Conservation (phyloP, 2,888 invertebrate species). For the Xylota segnis region DNA sequence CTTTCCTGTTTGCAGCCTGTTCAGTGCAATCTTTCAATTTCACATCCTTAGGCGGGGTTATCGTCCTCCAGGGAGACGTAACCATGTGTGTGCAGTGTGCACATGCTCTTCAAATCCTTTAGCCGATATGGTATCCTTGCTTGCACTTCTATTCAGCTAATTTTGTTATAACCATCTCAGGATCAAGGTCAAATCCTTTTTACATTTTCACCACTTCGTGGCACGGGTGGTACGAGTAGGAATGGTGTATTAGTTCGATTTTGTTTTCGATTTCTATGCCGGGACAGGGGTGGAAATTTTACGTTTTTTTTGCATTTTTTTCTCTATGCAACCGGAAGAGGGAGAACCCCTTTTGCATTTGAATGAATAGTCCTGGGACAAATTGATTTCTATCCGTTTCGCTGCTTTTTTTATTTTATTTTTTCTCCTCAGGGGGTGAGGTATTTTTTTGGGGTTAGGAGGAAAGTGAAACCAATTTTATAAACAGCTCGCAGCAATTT, state of each 20-base stretch:
- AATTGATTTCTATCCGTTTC: constrained; percentile 71
- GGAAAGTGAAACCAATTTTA: constrained; percentile 71
- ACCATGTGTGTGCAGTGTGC: constrained; percentile 23
- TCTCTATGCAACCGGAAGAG: constrained; percentile 44
- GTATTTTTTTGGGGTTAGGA: constrained; percentile 4
- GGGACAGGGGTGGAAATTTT: constrained; percentile 30
- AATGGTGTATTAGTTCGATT: constrained; percentile 35
- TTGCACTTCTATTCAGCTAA: constrained; percentile 62
- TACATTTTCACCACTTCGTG: constrained; percentile 1
- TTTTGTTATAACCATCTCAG: constrained; percentile 65
- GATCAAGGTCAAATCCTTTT: constrained; percentile 73
- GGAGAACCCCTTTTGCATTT: constrained; percentile 66
- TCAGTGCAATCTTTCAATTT: constrained; percentile 32
- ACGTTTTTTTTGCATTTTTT: constrained; percentile 22
- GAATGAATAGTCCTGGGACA: constrained; percentile 48
- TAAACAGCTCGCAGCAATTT: constrained; percentile 72
- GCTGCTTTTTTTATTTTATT: constrained; percentile 4
- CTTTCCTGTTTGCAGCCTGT: constrained; percentile 27
- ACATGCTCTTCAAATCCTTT: constrained; percentile 30
- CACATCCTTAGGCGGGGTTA: constrained; percentile 43
- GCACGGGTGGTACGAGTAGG: constrained; percentile 24
- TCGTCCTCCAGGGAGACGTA: constrained; percentile 63
- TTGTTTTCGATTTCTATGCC: constrained; percentile 54
- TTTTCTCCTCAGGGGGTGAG: constrained; percentile 32
- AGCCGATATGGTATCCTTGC: constrained; percentile 29